Conservation (phyloP, 2,888 invertebrate genomes). For the Drosophila cracens region DNA sequence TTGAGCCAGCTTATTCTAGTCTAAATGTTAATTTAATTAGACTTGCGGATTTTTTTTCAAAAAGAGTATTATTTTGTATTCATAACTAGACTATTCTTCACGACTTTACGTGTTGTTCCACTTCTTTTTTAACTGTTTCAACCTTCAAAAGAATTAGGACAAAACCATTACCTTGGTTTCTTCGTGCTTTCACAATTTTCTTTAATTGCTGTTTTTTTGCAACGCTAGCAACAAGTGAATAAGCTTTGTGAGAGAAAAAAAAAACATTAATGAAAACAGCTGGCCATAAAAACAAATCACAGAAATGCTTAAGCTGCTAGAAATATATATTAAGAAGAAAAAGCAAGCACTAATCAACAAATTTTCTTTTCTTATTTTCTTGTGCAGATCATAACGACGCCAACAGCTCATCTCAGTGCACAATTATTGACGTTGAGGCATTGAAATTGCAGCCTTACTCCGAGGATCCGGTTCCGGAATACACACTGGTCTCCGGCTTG, state of each 20-base stretch:
- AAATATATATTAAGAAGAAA: background rate
- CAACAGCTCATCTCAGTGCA: constrained; percentile 68
- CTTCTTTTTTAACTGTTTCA: background rate
- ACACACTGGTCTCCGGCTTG: constrained; percentile 88
- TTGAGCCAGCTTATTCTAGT: background rate
- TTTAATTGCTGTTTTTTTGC: constrained; percentile 16
- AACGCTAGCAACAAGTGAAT: constrained; percentile 23
- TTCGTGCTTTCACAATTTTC: background rate
- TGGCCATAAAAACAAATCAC: constrained; percentile 4
- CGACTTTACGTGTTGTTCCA: background rate
- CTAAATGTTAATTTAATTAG: background rate
- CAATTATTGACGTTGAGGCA: constrained; percentile 82
- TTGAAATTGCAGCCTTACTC: constrained; percentile 82
- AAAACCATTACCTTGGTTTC: constrained; percentile 25
- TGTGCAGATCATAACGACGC: constrained; percentile 64
- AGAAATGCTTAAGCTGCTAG: background rate
- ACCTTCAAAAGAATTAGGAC: constrained; percentile 28
- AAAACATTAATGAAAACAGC: constrained; percentile 16
- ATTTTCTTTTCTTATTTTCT: constrained; percentile 10
- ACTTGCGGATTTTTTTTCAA: background rate
- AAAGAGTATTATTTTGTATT: background rate
- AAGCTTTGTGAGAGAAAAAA: background rate
- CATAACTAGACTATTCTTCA: background rate
- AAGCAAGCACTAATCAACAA: constrained; percentile 23
- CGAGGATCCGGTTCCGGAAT: constrained; percentile 87